Percentiles rank a stretch among this genome's conserved stretches.
Evolutionary conservation across 1,140 invertebrate genomes (phyloP).

Genomic region (Papilio helenus): DNA sequence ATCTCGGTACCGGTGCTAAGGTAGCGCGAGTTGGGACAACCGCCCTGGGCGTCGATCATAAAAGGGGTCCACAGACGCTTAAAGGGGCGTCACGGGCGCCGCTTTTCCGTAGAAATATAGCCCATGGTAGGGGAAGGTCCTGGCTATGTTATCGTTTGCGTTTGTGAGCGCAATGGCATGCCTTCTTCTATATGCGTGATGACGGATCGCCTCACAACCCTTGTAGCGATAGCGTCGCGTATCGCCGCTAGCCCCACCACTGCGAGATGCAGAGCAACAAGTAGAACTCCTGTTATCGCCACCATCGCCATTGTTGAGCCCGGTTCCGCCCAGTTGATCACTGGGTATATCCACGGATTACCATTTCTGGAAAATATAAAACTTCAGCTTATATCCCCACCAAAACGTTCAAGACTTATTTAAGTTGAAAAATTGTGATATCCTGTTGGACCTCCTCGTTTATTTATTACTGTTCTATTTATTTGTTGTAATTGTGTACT

Average conservation of each 20-base stretch:
- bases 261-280: constrained; percentile 60
- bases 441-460: not conserved
- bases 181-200: constrained; percentile 52
- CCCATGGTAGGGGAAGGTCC: too few species aligned
- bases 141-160: constrained; percentile 23
- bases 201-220: constrained; percentile 48
- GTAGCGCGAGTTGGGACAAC: not conserved
- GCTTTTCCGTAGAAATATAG: too few species aligned
- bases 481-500: not conserved
- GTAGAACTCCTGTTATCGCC: constrained; percentile 57
- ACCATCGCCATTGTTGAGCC: constrained; percentile 53
- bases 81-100: too few species aligned
- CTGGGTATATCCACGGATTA: constrained; percentile 71
- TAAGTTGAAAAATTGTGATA: not conserved
- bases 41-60: too few species aligned
- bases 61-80: too few species aligned
- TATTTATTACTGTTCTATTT: not conserved
- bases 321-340: constrained; percentile 70
- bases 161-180: constrained; percentile 53
- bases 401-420: too few species aligned
- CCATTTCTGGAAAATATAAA: constrained; percentile 65
- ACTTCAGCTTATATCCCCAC: not conserved
- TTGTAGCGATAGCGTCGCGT: constrained; percentile 53
- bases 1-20: too few species aligned
- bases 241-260: constrained; percentile 56